Evolutionary conservation across 2,113 vertebrate genomes (phyloP), one percentile per base, ranked within the genome.

Genomic region (Apteryx mantelli): DNA sequence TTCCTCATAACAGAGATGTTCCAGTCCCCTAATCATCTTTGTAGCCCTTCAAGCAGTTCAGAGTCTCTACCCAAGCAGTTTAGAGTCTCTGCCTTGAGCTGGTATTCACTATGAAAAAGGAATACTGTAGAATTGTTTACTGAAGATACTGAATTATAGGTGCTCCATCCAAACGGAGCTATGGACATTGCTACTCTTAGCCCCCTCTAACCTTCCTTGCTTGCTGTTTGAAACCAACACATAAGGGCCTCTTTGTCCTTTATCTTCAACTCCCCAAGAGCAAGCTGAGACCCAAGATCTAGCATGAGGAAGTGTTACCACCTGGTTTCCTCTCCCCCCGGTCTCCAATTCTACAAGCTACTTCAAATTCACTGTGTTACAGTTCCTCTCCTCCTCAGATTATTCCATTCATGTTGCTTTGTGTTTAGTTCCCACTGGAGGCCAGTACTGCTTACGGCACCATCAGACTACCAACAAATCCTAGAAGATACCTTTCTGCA

Each of bases 391-490:
- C 36, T 25, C 50, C 82, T 82, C 69, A 38, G 36, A 71, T 42
- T 68, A 55, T 64, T 73, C 12, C 1, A 1, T 42, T 84, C 0
- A 0, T 34, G n/a, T 7, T 82, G 24, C 16, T 64, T 92, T 89
- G 87, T 68, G n/a, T 82, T 53, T 73, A 38, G 42, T 55, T 24
- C 18, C 40, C 18, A 44, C 20, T 74, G 64, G 58, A 63, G 50
- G 50, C 26, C 91, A 79, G 17, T 52, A 73, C 55, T 17, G 64
- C 19, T 63, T 22, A 70, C 38, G 74, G 50, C 44, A 75, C 36
- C 50, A 68, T 14, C 32, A 77, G 26, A 85, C 66, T 55, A 71
- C 52, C n/a, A 74, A 36, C 1, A 50, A 26, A 81, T 5, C 13
- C 46, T 42, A n/a, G 7, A 92, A 92, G 52, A 65, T 17, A 52